phyloP scores from a whole-genome alignment of 1,140 invertebrate genomes.

The Drosophila sechellia region DNA sequence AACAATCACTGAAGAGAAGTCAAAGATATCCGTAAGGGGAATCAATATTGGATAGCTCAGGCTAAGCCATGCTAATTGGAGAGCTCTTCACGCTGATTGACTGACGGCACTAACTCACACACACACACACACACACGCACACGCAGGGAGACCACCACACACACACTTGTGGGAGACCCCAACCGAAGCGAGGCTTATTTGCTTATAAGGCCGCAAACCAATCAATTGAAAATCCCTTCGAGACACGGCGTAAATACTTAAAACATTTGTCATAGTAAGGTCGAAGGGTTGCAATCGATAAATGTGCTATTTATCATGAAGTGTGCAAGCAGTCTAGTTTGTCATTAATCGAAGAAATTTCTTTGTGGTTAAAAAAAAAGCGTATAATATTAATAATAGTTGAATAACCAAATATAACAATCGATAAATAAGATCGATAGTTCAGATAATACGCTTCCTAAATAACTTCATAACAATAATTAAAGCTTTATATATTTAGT shows the following conservation, averaged over 20 bases:
- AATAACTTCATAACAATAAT: no score
- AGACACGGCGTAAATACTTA: conserved; percentile 17
- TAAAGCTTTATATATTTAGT: no score
- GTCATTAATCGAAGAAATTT: not conserved
- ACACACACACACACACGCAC: no score
- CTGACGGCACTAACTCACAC: conserved; percentile 15
- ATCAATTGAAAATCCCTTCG: conserved; percentile 34
- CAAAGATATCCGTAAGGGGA: conserved; percentile 12
- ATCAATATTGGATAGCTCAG: conserved; percentile 38
- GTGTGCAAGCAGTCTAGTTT: conserved; percentile 1
- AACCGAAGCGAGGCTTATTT: conserved; percentile 29
- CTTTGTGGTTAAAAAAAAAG: no score
- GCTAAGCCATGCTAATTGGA: conserved; percentile 42
- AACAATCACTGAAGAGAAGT: conserved; percentile 9
- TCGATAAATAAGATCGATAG: not conserved
- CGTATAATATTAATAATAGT: not conserved
- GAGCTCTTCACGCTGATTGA: conserved; percentile 43
- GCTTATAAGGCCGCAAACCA: conserved; percentile 31
- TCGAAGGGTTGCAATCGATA: not conserved
- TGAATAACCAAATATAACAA: not conserved
- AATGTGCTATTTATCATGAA: conserved; percentile 9
- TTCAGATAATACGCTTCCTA: not conserved
- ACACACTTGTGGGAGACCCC: conserved; percentile 13
- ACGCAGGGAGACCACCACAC: no score
- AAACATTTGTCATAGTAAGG: conserved; percentile 20